phyloP scores from a whole-genome alignment of 2,797 vertebrate genomes.

The Sebastiscus tertius region DNA sequence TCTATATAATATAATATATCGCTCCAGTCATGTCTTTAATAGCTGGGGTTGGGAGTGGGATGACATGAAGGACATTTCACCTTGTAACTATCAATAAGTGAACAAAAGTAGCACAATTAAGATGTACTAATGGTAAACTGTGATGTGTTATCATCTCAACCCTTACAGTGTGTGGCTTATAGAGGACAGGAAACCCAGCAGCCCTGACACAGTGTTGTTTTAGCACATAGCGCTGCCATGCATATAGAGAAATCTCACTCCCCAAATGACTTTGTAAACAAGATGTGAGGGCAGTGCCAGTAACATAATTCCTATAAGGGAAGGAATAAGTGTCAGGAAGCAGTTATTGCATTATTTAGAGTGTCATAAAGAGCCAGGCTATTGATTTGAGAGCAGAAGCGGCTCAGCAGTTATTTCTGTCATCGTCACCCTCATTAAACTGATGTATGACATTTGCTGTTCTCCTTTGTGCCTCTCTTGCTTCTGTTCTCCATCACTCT shows the following conservation, averaged over 20 bases:
- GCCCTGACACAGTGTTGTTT: constrained; percentile 13
- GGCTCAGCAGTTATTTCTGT: constrained; percentile 81
- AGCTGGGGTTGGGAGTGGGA: not conserved
- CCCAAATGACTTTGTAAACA: constrained; percentile 79
- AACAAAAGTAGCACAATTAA: not conserved
- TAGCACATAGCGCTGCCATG: constrained; percentile 52
- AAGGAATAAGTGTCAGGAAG: constrained; percentile 78
- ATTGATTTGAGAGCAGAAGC: constrained; percentile 84
- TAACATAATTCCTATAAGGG: constrained; percentile 67
- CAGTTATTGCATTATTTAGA: constrained; percentile 83
- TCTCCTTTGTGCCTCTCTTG: constrained; percentile 53
- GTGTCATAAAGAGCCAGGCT: constrained; percentile 77
- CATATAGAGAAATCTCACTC: constrained; percentile 60
- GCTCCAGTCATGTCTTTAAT: not conserved
- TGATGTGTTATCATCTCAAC: not conserved
- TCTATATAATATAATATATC: too few species aligned
- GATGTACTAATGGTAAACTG: not conserved
- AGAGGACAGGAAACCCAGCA: not conserved
- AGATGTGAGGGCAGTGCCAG: constrained; percentile 71
- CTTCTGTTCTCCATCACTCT: constrained; percentile 21
- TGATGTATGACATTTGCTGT: constrained; percentile 74
- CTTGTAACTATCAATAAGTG: not conserved
- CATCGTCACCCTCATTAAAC: constrained; percentile 82
- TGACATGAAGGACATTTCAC: not conserved
- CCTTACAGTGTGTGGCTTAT: not conserved